Evolutionary conservation across 2,797 vertebrate species (phyloP).

Genomic region (Tenualosa thibaudeaui): DNA sequence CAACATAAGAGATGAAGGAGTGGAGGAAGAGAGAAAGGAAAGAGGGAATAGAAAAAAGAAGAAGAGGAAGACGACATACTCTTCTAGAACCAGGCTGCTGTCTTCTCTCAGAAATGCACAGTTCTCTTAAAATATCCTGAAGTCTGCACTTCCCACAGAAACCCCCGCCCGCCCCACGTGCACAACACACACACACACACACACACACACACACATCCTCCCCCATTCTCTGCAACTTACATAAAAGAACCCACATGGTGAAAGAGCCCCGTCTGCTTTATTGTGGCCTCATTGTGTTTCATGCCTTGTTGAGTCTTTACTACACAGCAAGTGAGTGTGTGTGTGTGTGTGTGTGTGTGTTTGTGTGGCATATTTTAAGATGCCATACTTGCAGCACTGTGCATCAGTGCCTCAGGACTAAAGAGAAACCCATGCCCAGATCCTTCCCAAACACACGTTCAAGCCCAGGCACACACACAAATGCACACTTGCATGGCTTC

Average conservation of each 20-base stretch:
- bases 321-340: background rate
- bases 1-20: background rate
- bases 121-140: background rate
- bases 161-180: background rate
- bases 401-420: too few relatives aligned
- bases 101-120: background rate
- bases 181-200: background rate
- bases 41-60: background rate
- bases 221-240: background rate
- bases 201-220: background rate
- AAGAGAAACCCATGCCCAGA: too few relatives aligned
- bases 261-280: background rate
- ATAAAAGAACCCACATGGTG: constrained; percentile 1
- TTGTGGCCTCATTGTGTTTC: constrained; percentile 4
- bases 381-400: too few relatives aligned
- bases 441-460: too few relatives aligned
- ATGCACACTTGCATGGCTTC: too few relatives aligned
- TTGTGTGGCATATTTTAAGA: too few relatives aligned
- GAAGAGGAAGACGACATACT: background rate
- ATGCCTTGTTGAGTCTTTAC: constrained; percentile 1
- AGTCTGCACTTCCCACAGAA: background rate
- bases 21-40: background rate
- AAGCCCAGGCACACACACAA: too few relatives aligned
- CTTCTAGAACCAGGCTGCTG: background rate
- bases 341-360: constrained; percentile 4